Percentiles rank a stretch among this genome's conserved stretches.
phyloP scores from a whole-genome alignment of 2,797 vertebrate genomes.

The Centroberyx gerrardi region DNA sequence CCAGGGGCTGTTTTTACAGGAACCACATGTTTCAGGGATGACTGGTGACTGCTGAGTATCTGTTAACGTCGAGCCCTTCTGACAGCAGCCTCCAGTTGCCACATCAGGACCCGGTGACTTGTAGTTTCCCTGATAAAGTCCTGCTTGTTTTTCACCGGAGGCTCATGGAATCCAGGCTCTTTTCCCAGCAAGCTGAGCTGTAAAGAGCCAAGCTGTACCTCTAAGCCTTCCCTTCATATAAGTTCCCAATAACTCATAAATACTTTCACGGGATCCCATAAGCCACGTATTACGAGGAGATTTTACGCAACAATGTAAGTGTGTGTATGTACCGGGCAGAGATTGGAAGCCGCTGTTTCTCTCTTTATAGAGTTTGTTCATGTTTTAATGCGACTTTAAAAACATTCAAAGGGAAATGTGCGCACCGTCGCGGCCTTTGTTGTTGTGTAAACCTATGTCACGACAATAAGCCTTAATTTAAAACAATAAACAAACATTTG shows the following conservation, averaged over 20 bases:
- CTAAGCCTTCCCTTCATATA: constrained; percentile 62
- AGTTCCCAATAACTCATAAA: constrained; percentile 77
- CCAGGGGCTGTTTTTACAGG: constrained; percentile 77
- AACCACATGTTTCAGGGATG: constrained; percentile 82
- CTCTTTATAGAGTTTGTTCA: constrained; percentile 16
- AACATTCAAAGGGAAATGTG: constrained; percentile 31
- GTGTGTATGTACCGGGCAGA: constrained; percentile 41
- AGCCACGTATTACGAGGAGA: constrained; percentile 65
- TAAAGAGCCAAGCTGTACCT: constrained; percentile 67
- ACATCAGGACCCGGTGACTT: constrained; percentile 77
- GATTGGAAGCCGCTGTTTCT: constrained; percentile 30
- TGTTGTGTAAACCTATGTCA: not conserved
- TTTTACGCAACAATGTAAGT: constrained; percentile 58
- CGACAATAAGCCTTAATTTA: constrained; percentile 3
- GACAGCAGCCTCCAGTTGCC: constrained; percentile 72
- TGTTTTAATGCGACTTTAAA: constrained; percentile 12
- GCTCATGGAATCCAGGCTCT: constrained; percentile 63
- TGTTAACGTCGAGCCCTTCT: constrained; percentile 71
- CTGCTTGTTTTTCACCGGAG: constrained; percentile 78
- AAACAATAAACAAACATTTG: not conserved
- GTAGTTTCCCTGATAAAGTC: constrained; percentile 77
- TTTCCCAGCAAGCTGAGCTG: constrained; percentile 56
- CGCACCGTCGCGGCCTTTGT: not conserved
- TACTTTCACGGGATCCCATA: constrained; percentile 76
- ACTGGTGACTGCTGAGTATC: constrained; percentile 79